phyloP scores from a whole-genome alignment of 2,888 invertebrate genomes.

The Mycalesis mineus region DNA sequence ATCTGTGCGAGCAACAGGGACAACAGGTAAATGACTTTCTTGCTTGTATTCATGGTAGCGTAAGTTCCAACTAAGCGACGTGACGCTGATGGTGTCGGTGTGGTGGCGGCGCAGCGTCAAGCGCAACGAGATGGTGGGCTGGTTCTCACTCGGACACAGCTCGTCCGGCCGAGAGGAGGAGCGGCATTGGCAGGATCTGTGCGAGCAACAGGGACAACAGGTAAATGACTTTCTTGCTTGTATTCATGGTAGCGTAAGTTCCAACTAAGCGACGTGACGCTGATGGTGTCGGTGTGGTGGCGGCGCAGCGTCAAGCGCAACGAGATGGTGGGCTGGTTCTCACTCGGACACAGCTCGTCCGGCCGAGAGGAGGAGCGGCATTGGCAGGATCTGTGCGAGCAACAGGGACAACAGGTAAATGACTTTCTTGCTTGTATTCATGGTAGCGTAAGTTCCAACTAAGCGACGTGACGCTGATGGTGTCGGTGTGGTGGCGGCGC shows the following conservation, averaged over 20 bases:
- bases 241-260: slow-evolving; percentile 96
- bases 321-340: slow-evolving; percentile 98
- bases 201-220: slow-evolving; percentile 92
- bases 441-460: slow-evolving; percentile 97
- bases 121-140: slow-evolving; percentile 97
- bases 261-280: slow-evolving; percentile 95
- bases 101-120: slow-evolving; percentile 95
- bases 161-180: slow-evolving; percentile 95
- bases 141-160: slow-evolving; percentile 95
- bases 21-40: slow-evolving; percentile 92
- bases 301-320: slow-evolving; percentile 94
- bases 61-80: slow-evolving; percentile 96
- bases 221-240: too few species aligned
- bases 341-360: slow-evolving; percentile 93
- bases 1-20: slow-evolving; percentile 92
- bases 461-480: slow-evolving; percentile 95
- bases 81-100: slow-evolving; percentile 95
- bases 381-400: slow-evolving; percentile 95
- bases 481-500: slow-evolving; percentile 94
- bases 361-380: slow-evolving; percentile 94
- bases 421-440: too few species aligned
- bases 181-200: slow-evolving; percentile 95
- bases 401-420: slow-evolving; percentile 91
- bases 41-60: slow-evolving; percentile 92
- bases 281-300: slow-evolving; percentile 96